A percentile compares a stretch with the other conserved stretches of the same genome.
phyloP scores from a whole-genome alignment of 1,140 invertebrate genomes.

The Gonioctena quinquepunctata region DNA sequence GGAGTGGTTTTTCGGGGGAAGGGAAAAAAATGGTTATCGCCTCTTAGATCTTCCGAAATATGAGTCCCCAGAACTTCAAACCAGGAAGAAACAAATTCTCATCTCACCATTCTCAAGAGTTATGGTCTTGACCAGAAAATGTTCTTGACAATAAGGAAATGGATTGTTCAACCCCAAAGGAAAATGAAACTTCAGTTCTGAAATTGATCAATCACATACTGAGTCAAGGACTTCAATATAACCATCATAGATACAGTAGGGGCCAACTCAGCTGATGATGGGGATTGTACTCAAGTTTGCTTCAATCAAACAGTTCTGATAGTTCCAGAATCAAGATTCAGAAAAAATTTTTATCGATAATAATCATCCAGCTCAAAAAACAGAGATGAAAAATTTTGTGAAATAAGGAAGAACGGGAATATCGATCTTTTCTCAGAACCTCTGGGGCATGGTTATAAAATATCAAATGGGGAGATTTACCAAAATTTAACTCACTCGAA shows the following conservation, averaged over 20 bases:
- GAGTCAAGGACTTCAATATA: background rate
- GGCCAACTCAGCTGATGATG: background rate
- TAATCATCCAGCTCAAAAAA: background rate
- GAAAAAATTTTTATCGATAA: background rate
- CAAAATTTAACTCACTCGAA: background rate
- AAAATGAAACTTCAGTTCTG: background rate
- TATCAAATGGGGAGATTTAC: background rate
- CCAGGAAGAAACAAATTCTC: background rate
- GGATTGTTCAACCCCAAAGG: background rate
- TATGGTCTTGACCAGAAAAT: background rate
- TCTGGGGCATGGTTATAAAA: background rate
- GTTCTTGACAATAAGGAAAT: background rate
- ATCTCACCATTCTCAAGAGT: background rate
- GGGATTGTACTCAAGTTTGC: background rate
- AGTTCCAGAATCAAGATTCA: background rate
- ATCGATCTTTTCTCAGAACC: background rate
- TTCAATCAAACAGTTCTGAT: background rate
- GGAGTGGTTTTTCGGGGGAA: background rate
- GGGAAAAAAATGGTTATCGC: background rate
- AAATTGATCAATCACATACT: background rate
- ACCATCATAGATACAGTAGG: background rate
- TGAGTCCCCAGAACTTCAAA: background rate
- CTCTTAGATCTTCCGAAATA: background rate
- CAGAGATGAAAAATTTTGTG: background rate
- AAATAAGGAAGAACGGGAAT: too few relatives aligned